phyloP scores from a whole-genome alignment of 2,113 vertebrate genomes.

The Calonectris borealis region DNA sequence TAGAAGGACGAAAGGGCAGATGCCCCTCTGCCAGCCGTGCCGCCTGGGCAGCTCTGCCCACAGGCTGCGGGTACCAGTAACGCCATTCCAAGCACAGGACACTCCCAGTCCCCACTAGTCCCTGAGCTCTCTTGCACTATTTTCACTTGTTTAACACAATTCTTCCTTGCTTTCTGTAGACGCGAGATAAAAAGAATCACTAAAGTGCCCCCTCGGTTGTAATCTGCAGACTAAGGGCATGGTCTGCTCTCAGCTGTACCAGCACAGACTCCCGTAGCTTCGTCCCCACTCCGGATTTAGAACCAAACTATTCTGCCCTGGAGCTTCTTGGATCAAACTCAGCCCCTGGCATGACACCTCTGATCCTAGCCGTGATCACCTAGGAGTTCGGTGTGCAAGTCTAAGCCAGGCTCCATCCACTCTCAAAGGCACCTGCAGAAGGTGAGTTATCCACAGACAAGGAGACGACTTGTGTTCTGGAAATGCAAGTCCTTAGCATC shows the following conservation, averaged over 20 bases:
- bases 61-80: not conserved
- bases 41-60: not conserved
- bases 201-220: not conserved
- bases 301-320: not conserved
- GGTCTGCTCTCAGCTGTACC: not conserved
- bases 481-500: not conserved
- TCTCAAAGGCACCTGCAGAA: conserved; percentile 8
- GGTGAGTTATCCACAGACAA: not conserved
- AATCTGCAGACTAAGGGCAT: not conserved
- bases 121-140: not conserved
- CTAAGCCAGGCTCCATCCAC: not conserved
- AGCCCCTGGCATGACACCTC: not conserved
- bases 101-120: not conserved
- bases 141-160: not conserved
- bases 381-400: not conserved
- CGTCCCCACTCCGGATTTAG: not conserved
- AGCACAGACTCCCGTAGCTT: not conserved
- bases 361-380: not conserved
- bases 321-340: not conserved
- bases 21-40: not conserved
- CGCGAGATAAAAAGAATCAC: not conserved
- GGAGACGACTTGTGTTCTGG: not conserved
- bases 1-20: not conserved
- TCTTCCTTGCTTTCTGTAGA: not conserved
- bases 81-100: not conserved